phyloP scores from a whole-genome alignment of 2,888 invertebrate genomes.

The Philereme transversata region DNA sequence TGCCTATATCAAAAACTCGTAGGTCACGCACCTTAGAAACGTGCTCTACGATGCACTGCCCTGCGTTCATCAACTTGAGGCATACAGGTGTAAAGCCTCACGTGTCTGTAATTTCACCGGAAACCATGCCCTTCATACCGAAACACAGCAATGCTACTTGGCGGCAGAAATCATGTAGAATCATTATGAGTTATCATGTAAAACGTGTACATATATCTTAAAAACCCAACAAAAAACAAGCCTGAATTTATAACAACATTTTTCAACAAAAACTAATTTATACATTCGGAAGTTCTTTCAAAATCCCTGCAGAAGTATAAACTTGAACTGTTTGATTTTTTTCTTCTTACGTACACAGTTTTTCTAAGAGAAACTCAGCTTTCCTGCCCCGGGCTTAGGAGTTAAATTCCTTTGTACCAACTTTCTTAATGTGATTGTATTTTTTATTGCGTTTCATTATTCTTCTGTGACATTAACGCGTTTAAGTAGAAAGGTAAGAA shows the following conservation, averaged over 20 bases:
- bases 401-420: slow-evolving; percentile 27
- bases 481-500: slow-evolving; percentile 35
- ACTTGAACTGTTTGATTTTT: slow-evolving; percentile 27
- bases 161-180: no score
- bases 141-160: no score
- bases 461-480: slow-evolving; percentile 46
- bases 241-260: no score
- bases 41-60: no score
- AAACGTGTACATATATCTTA: no score
- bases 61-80: no score
- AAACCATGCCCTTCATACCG: no score
- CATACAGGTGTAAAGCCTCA: slow-evolving; percentile 32
- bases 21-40: no score
- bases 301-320: slow-evolving; percentile 21
- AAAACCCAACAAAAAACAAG: no score
- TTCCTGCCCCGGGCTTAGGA: slow-evolving; percentile 24
- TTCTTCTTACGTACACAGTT: slow-evolving; percentile 1
- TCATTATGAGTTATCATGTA: no score
- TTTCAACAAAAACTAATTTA: slow-evolving; percentile 18
- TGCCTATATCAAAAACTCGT: no score
- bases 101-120: no score
- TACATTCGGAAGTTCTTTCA: slow-evolving; percentile 23
- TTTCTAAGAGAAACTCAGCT: slow-evolving; percentile 9
- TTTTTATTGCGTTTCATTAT: slow-evolving; percentile 58
- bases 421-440: slow-evolving; percentile 52